Evolutionary conservation across 1,140 invertebrate genomes (phyloP).

Genomic region (Bombus consobrinus): DNA sequence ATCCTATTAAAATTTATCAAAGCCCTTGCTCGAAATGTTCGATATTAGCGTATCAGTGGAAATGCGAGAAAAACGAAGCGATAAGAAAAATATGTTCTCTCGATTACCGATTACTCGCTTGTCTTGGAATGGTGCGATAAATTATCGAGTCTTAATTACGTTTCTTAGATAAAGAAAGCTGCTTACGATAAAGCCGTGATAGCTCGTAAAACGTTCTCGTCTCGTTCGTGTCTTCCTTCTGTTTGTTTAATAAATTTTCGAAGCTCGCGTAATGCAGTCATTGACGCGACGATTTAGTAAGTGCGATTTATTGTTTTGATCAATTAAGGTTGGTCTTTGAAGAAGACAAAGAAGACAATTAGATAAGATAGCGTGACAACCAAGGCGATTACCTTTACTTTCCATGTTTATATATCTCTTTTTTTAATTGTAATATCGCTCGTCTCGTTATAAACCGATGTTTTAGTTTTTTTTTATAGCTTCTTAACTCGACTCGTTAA

Average conservation of each 20-base stretch:
- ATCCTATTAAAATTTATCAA: slow-evolving; percentile 61
- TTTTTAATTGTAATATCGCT: background rate
- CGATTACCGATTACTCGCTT: slow-evolving; percentile 3
- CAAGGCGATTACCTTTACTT: slow-evolving; percentile 2
- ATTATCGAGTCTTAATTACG: slow-evolving; percentile 40
- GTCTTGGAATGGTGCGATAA: slow-evolving; percentile 2
- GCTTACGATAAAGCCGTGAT: slow-evolving; percentile 3
- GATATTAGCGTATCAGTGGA: background rate
- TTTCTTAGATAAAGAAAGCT: background rate
- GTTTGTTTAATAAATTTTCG: background rate
- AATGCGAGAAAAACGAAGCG: background rate
- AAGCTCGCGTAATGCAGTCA: background rate
- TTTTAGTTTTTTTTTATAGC: background rate
- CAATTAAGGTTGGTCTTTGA: background rate
- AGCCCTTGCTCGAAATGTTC: slow-evolving; percentile 5
- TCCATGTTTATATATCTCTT: background rate
- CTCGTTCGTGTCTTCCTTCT: background rate
- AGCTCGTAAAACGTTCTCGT: background rate
- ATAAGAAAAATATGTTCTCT: background rate
- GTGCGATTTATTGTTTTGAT: slow-evolving; percentile 14
- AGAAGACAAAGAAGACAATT: background rate
- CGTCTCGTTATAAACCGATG: background rate
- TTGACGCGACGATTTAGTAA: background rate
- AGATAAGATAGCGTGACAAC: slow-evolving; percentile 28
- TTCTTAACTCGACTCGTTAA: background rate